Percentiles rank a stretch among this genome's conserved stretches.
phyloP scores from a whole-genome alignment of 2,797 vertebrate species.

The Capromys pilorides region DNA sequence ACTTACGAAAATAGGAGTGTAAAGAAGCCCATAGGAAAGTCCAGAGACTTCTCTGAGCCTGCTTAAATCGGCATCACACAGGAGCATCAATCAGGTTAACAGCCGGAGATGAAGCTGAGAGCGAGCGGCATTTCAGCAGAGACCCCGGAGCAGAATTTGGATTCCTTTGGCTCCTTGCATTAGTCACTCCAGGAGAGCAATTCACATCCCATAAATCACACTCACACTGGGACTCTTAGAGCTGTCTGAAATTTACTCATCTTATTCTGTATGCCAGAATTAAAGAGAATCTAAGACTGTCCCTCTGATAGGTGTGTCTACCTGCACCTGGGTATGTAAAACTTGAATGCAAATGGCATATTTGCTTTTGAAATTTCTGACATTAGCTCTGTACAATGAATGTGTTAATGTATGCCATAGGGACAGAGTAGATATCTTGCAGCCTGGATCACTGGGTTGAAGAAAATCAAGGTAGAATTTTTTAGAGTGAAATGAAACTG shows the following conservation, averaged over 20 bases:
- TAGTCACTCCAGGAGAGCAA: slow-evolving; percentile 48
- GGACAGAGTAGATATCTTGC: neutral
- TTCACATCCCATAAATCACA: slow-evolving; percentile 61
- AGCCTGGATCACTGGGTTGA: neutral
- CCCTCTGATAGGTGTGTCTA: neutral
- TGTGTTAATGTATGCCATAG: neutral
- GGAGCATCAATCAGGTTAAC: neutral
- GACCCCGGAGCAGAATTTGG: slow-evolving; percentile 43
- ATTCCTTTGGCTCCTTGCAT: slow-evolving; percentile 53
- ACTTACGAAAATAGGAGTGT: neutral
- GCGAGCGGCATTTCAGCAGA: neutral
- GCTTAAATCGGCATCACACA: neutral
- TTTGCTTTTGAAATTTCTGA: neutral
- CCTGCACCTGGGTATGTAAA: neutral
- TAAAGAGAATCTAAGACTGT: slow-evolving; percentile 14
- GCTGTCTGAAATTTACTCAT: slow-evolving; percentile 56
- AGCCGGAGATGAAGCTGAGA: neutral
- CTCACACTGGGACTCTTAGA: neutral
- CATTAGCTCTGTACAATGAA: neutral
- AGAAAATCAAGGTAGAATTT: neutral
- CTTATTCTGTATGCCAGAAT: slow-evolving; percentile 15
- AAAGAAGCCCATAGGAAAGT: neutral
- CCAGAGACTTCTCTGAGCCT: neutral
- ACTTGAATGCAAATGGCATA: neutral
- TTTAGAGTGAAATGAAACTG: neutral